Percentiles rank a stretch among this genome's conserved stretches.
Conservation (phyloP, 2,797 vertebrate species). For the Oreonectes daqikongensis region DNA sequence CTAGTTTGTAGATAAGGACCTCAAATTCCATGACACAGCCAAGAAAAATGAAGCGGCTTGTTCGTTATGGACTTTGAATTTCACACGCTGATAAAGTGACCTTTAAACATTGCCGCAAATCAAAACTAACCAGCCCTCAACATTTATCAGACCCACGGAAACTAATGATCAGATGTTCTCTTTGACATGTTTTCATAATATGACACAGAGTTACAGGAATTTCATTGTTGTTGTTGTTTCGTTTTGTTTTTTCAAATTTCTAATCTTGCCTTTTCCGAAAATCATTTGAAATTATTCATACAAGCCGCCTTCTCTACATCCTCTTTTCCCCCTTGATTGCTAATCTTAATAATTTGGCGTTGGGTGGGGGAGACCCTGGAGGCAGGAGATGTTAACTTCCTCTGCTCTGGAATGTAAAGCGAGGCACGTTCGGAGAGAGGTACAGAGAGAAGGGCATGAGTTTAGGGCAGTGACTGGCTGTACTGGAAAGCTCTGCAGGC, state of each 20-base stretch:
- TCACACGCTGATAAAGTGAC: conserved; percentile 58
- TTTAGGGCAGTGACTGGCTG: conserved; percentile 38
- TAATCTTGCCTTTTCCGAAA: background rate
- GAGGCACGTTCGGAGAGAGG: conserved; percentile 3
- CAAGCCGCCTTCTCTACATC: conserved; percentile 60
- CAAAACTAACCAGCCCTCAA: background rate
- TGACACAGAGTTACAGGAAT: conserved; percentile 16
- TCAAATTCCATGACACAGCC: conserved; percentile 70
- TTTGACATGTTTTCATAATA: conserved; percentile 20
- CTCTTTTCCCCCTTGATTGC: conserved; percentile 51
- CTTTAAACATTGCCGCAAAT: conserved; percentile 12
- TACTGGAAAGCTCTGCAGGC: conserved; percentile 30
- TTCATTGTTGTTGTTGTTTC: too few relatives aligned
- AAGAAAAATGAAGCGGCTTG: conserved; percentile 63
- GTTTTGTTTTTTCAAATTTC: background rate
- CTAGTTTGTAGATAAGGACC: conserved; percentile 58
- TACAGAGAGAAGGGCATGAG: conserved; percentile 32
- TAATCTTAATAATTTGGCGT: conserved; percentile 68
- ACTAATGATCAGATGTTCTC: conserved; percentile 20
- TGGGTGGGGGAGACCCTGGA: conserved; percentile 61
- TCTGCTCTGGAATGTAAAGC: conserved; percentile 64
- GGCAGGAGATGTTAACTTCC: conserved; percentile 65
- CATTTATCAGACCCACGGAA: conserved; percentile 21
- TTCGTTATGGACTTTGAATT: conserved; percentile 62
- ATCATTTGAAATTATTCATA: too few relatives aligned